phyloP scores from a whole-genome alignment of 1,140 invertebrate genomes.

The Hypothenemus hampei region DNA sequence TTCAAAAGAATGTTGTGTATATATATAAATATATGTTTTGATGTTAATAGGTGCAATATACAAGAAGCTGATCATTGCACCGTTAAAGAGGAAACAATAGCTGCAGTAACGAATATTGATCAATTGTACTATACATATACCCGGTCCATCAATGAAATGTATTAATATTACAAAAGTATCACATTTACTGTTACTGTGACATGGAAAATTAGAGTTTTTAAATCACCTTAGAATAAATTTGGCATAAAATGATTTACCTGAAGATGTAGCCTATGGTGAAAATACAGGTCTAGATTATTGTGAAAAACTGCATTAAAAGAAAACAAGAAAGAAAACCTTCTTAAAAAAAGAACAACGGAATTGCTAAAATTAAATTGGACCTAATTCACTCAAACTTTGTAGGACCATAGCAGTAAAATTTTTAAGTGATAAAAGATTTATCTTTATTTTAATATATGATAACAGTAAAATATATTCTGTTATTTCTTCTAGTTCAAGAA shows the following conservation, averaged over 20 bases:
- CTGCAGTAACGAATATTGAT: conserved; percentile 20
- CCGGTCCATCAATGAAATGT: neutral
- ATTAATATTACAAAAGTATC: conserved; percentile 17
- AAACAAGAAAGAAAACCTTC: conserved; percentile 26
- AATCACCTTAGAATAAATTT: conserved; percentile 13
- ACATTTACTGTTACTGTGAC: conserved; percentile 20
- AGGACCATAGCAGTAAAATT: conserved; percentile 28
- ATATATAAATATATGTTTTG: too few relatives aligned
- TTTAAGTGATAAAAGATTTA: conserved; percentile 36
- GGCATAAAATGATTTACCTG: conserved; percentile 22
- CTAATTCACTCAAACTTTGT: conserved; percentile 27
- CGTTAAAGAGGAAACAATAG: conserved; percentile 22
- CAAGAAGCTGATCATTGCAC: conserved; percentile 15
- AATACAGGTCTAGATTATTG: conserved; percentile 8
- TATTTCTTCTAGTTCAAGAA: conserved; percentile 41
- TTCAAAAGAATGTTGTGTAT: conserved; percentile 16
- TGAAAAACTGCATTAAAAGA: conserved; percentile 26
- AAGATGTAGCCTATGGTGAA: conserved; percentile 10
- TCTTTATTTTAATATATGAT: conserved; percentile 46
- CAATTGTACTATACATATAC: conserved; percentile 12
- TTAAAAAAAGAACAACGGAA: conserved; percentile 12
- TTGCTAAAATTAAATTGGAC: conserved; percentile 20
- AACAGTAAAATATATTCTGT: conserved; percentile 36
- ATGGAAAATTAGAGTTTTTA: conserved; percentile 22
- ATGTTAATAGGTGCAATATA: conserved; percentile 17